Percentiles rank a stretch among this genome's conserved stretches.
These are phyloP conservation scores for Mesorhabditis belari DNA, from an alignment of 2,888 invertebrate species.

Conservation along the genomic window DNA sequence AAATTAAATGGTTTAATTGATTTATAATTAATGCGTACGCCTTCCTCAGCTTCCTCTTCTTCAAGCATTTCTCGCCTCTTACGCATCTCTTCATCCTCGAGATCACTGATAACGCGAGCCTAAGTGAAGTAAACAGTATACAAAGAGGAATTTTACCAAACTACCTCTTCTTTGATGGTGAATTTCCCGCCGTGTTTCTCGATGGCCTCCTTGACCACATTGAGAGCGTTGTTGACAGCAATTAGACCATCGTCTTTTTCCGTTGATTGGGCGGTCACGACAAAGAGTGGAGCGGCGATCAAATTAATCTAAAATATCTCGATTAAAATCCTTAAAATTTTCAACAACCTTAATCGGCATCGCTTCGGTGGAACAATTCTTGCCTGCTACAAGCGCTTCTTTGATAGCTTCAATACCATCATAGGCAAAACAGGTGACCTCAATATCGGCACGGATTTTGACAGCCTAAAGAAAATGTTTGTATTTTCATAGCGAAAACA, in stretches of 20 bases:
- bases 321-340: not conserved
- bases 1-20: not conserved
- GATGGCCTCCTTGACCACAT: constrained; percentile 77
- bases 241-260: constrained; percentile 70
- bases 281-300: constrained; percentile 95
- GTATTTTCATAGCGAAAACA: constrained; percentile 7
- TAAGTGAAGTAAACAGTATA: constrained; percentile 53
- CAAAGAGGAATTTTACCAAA: constrained; percentile 40
- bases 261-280: constrained; percentile 95
- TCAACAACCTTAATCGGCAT: constrained; percentile 74
- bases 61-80: constrained; percentile 35
- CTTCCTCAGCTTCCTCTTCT: constrained; percentile 34
- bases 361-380: constrained; percentile 81
- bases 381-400: constrained; percentile 75
- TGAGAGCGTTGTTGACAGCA: constrained; percentile 80
- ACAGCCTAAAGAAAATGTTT: not conserved
- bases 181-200: constrained; percentile 78
- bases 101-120: constrained; percentile 95
- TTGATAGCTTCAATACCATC: constrained; percentile 99
- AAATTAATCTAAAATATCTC: constrained; percentile 70
- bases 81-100: constrained; percentile 79
- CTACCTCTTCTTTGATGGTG: constrained; percentile 84
- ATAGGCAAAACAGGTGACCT: constrained; percentile 85
- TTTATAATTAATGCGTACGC: not conserved
- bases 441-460: constrained; percentile 74